Percentiles rank a stretch among this genome's conserved stretches.
phyloP scores from a whole-genome alignment of 2,888 invertebrate genomes.

The Beris chalybata region DNA sequence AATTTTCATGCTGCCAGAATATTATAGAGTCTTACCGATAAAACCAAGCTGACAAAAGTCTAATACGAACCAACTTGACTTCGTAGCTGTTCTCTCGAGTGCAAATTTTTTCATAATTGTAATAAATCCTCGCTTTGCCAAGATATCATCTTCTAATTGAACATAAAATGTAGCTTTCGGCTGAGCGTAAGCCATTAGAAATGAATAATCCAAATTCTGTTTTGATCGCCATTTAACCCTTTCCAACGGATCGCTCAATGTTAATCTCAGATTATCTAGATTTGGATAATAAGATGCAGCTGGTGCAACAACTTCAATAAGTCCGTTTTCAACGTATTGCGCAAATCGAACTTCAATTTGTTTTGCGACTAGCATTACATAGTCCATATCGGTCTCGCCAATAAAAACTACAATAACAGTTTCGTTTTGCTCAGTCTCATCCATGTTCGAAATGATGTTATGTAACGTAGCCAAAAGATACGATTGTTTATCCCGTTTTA shows the following conservation, averaged over 20 bases:
- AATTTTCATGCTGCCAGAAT: background rate
- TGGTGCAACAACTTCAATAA: constrained; percentile 89
- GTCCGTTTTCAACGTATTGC: constrained; percentile 71
- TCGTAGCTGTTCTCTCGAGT: constrained; percentile 69
- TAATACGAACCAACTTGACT: constrained; percentile 84
- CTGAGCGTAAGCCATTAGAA: constrained; percentile 91
- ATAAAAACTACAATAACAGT: constrained; percentile 83
- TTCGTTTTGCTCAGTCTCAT: constrained; percentile 70
- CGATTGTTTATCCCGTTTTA: constrained; percentile 82
- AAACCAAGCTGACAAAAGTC: constrained; percentile 95
- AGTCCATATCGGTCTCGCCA: constrained; percentile 81
- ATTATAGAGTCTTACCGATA: constrained; percentile 65
- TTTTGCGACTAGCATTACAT: constrained; percentile 72
- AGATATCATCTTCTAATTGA: constrained; percentile 92
- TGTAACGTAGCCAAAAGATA: constrained; percentile 84
- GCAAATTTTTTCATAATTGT: constrained; percentile 84
- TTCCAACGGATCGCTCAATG: constrained; percentile 83
- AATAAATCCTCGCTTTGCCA: constrained; percentile 82
- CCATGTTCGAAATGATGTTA: constrained; percentile 80
- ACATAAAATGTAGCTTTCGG: constrained; percentile 86
- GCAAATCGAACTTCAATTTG: constrained; percentile 78
- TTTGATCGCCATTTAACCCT: constrained; percentile 91
- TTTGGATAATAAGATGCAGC: constrained; percentile 86
- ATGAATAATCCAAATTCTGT: constrained; percentile 92
- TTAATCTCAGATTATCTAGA: constrained; percentile 72